Base-by-base conservation (phyloP, 2,113 vertebrate genomes). In the Seriola quinqueradiata region DNA sequence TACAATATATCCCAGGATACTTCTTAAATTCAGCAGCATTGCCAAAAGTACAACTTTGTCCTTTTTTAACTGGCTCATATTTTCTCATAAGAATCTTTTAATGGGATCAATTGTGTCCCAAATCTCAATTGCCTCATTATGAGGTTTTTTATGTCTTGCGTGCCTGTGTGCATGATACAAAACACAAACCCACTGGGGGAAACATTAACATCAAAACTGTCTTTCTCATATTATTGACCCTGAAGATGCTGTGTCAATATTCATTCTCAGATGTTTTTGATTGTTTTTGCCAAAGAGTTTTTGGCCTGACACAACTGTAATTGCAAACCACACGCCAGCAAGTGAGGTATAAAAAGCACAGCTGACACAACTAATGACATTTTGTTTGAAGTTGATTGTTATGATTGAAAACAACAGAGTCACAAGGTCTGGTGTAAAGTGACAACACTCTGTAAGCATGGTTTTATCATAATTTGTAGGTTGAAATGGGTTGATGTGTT, bases 121-220 rank as follows among this genome's bases (percentile, higher is more conserved):
- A 69, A 81, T 69, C 60, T 71, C 67, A 50, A 1, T 23, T 71
- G 42, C 23, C 52, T 83, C 67, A 19, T 71, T 17, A 59, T 25
- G 19, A 34, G 44, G 34, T 8, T 60, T 66, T 67, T 67, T 32
- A 66, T 65, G 12, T 48, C 19, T 14, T 21, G 19, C 1, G 17
- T 54, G 19, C 16, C 8, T 6, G 34, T 2, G 8, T 60, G 17
- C 8, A 17, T 28, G 16, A 46, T 23, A 23, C 23, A 17, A 55
- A 32, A 38, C 36, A 54, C 38, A 38, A 8, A 48, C 54, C 32
- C 64, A 25, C 44, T 3, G 34, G 21, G 58, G 58, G 21, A 28
- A 34, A 48, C 19, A n/a, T 5, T 0, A 79, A 23, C 5, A 11
- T 1, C 13, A 55, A 25, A 46, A 6, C 3, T n/a, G 19, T 54